Percentiles rank a stretch among this genome's conserved stretches.
Evolutionary conservation across 2,888 invertebrate species (phyloP).

Genomic region (Coecobrya sp.): DNA sequence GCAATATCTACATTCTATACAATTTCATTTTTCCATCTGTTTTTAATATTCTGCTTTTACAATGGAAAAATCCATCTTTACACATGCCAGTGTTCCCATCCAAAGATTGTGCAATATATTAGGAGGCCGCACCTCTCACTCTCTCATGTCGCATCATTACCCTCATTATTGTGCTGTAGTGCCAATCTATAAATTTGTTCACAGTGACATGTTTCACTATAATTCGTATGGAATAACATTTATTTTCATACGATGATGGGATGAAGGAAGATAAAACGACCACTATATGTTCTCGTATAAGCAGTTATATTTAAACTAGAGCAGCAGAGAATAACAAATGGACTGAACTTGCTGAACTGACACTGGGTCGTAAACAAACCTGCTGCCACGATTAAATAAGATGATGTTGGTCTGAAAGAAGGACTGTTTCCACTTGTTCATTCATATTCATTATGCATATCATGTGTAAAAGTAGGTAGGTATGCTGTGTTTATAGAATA

Average conservation of each 20-base stretch:
- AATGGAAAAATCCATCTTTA: no score
- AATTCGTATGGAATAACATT: background rate
- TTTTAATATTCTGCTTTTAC: no score
- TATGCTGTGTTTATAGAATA: background rate
- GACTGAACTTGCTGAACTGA: conserved; percentile 50
- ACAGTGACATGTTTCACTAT: no score
- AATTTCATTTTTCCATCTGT: no score
- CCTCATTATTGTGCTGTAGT: conserved; percentile 27
- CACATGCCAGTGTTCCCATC: background rate
- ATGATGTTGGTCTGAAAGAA: background rate
- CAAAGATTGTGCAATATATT: conserved; percentile 53
- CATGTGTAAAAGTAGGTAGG: background rate
- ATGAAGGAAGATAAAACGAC: background rate
- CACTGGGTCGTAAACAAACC: conserved; percentile 73
- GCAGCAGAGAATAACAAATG: conserved; percentile 51
- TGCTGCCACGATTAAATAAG: background rate
- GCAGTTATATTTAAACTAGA: conserved; percentile 4
- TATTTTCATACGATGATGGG: background rate
- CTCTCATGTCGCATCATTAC: conserved; percentile 56
- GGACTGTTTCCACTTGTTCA: conserved; percentile 18
- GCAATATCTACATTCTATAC: no score
- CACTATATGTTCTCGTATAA: no score
- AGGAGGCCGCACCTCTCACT: conserved; percentile 24
- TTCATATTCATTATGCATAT: background rate
- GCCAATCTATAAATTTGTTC: conserved; percentile 27